These are phyloP conservation scores for Odontophorus gujanensis DNA, from an alignment of 2,113 vertebrate genomes.

Conservation along the genomic window DNA sequence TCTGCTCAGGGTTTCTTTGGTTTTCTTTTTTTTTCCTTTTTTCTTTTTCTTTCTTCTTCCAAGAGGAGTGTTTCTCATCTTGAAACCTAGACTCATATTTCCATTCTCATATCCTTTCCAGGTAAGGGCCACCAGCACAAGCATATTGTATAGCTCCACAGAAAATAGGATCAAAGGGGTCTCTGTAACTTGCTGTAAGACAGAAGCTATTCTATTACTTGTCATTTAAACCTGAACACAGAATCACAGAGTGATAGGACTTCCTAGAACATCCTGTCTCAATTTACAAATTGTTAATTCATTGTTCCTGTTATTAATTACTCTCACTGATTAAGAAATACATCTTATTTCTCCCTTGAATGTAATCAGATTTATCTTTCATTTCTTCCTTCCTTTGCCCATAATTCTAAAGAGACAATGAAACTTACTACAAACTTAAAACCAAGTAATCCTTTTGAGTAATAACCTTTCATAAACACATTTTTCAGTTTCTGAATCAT, in stretches of 20 bases:
- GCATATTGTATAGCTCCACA: background rate
- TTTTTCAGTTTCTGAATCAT: background rate
- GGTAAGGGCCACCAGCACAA: background rate
- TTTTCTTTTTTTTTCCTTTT: background rate
- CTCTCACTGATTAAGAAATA: background rate
- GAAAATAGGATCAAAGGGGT: constrained; percentile 20
- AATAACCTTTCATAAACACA: background rate
- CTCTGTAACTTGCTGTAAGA: background rate
- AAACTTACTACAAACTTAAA: background rate
- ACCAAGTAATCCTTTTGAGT: background rate
- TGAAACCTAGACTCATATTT: background rate
- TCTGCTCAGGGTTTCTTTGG: background rate
- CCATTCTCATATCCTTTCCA: background rate
- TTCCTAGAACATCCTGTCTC: background rate
- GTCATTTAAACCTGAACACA: constrained; percentile 27
- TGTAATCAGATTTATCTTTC: background rate
- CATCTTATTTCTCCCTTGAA: background rate
- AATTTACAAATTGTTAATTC: background rate
- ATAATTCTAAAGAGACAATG: background rate
- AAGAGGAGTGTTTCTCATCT: background rate
- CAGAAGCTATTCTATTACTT: background rate
- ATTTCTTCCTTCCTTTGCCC: background rate
- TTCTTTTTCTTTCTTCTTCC: background rate
- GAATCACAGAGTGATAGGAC: background rate
- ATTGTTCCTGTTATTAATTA: constrained; percentile 1